Conservation (phyloP, 2,888 invertebrate genomes). For the Gasteruption jaculator region DNA sequence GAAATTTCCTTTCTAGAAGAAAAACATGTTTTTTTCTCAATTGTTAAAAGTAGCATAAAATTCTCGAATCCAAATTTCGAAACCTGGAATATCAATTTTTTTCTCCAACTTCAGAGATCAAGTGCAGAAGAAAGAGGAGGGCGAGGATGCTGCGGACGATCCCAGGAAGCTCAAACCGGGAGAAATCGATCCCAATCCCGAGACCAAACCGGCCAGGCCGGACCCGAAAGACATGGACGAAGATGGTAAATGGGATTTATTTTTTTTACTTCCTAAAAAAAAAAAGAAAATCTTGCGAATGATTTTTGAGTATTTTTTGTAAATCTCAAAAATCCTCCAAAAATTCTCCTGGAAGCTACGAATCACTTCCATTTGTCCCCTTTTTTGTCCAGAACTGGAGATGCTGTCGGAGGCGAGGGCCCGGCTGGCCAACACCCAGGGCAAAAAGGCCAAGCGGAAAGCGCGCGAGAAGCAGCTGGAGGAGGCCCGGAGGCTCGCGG, state of each 20-base stretch:
- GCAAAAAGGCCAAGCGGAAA: slow-evolving; percentile 88
- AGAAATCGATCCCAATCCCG: slow-evolving; percentile 99
- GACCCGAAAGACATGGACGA: slow-evolving; percentile 99
- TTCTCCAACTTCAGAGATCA: slow-evolving; percentile 71
- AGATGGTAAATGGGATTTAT: slow-evolving; percentile 69
- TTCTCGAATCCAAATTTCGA: slow-evolving; percentile 2
- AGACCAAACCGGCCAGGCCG: slow-evolving; percentile 98
- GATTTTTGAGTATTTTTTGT: slow-evolving; percentile 1
- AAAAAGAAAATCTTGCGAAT: slow-evolving; percentile 1
- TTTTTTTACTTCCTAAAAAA: not conserved
- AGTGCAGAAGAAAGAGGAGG: slow-evolving; percentile 94
- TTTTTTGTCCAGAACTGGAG: slow-evolving; percentile 73
- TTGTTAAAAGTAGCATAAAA: too few relatives aligned
- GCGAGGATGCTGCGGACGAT: slow-evolving; percentile 87
- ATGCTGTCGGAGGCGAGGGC: slow-evolving; percentile 99
- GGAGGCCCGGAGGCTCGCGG: slow-evolving; percentile 93
- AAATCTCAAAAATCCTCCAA: not conserved
- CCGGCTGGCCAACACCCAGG: slow-evolving; percentile 96
- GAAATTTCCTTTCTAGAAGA: slow-evolving; percentile 5
- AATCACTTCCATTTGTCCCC: not conserved
- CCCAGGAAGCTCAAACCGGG: slow-evolving; percentile 97
- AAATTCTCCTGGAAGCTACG: not conserved
- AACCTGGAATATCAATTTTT: slow-evolving; percentile 25
- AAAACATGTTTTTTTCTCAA: slow-evolving; percentile 3
- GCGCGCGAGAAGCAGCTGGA: slow-evolving; percentile 98